Evolutionary conservation across 2,888 invertebrate species (phyloP), one percentile per base, ranked within the genome.

Genomic region (Smittia sp.): DNA sequence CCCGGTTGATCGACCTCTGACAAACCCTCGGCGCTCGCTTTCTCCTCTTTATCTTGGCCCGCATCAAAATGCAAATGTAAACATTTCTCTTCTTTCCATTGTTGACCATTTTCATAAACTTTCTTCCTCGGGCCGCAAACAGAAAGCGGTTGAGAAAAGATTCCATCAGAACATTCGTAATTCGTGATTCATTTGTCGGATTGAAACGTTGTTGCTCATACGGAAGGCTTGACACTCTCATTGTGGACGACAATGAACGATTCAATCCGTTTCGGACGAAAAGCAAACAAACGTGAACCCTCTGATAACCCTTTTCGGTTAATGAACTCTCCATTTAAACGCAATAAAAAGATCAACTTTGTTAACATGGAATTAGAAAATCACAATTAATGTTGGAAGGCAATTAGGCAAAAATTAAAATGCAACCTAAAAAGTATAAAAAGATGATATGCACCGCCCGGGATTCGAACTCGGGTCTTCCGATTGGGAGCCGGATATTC

Each of bases 161-260:
- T 52, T 13, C 1, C 18, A 20, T 18, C 18, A 20, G 58, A 67
- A 67, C 67, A 67, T 67, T 67, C 39, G 67, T 67, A 67, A 67
- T 41, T 39, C 32, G 20, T 20, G 39, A 38, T 66, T 66, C 66
- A 66, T 66, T 66, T 66, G 66, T 38, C 9, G 67, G 67, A 67
- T 67, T 67, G 39, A 39, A 67, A 13, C 15, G 2, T 46, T 46
- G 41, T 41, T 67, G 67, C 39, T 67, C 24, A 18, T 66, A 32
- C 41, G 46, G 38, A 67, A 67, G 67, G 67, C 67, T 67, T 67
- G 67, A 67, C 67, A 67, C 67, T 67, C 39, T 41, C 39, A 39
- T 13, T 41, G 1, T 67, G 20, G n/a, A 20, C 0, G 9, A 22
- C 46, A 46, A 46, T 66, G 18, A 20, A 39, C 15, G 58, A 58